Conservation (phyloP, 2,797 vertebrate species). For the Chelonia mydas region DNA sequence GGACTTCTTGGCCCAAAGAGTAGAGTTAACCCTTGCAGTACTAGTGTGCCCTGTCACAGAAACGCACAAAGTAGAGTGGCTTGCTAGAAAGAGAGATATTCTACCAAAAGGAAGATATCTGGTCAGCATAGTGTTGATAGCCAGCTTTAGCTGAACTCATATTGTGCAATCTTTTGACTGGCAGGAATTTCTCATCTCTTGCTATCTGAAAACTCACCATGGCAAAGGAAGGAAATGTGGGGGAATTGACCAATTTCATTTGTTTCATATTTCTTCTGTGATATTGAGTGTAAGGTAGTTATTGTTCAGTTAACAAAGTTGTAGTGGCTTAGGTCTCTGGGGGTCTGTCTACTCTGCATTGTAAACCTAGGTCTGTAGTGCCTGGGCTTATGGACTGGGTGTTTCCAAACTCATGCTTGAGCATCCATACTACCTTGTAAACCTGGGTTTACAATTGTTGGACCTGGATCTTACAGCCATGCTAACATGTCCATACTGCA, state of each 20-base stretch:
- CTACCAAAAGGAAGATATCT: neutral
- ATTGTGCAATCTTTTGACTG: constrained; percentile 7
- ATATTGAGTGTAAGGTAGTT: neutral
- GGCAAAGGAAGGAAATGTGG: neutral
- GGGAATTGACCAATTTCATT: neutral
- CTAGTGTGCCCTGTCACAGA: too few relatives aligned
- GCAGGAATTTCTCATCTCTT: neutral
- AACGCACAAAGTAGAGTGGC: neutral
- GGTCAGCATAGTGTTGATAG: neutral
- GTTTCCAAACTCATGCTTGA: too few relatives aligned
- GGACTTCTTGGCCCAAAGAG: too few relatives aligned
- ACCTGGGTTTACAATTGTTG: too few relatives aligned
- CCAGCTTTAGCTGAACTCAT: neutral
- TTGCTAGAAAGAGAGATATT: neutral
- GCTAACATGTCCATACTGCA: too few relatives aligned
- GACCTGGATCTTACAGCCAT: too few relatives aligned
- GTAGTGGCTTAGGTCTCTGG: neutral
- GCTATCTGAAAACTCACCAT: neutral
- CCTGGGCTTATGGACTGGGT: too few relatives aligned
- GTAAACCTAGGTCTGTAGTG: too few relatives aligned
- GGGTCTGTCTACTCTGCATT: too few relatives aligned
- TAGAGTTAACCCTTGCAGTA: too few relatives aligned
- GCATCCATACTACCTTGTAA: too few relatives aligned
- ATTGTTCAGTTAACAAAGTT: neutral
- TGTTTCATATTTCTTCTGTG: neutral